Percentiles rank a stretch among this genome's conserved stretches.
Evolutionary conservation across 2,888 invertebrate genomes (phyloP).

Genomic region (Acronicta leporina): DNA sequence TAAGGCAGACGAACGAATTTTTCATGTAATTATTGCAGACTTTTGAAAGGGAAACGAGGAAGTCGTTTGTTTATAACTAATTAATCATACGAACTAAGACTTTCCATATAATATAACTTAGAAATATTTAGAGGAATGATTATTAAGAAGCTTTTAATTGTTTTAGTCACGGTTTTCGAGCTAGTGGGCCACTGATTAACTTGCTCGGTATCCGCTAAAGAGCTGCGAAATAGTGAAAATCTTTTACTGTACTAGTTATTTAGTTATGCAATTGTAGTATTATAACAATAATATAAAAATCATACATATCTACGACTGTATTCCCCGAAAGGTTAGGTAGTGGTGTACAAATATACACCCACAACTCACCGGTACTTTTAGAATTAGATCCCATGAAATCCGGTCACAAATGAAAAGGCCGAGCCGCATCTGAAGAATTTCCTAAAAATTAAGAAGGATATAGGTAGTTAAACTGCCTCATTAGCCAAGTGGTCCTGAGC

Average conservation of each 20-base stretch:
- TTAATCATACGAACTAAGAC: constrained; percentile 25
- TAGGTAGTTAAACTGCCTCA: too few species aligned
- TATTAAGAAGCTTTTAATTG: constrained; percentile 66
- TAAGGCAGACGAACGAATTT: too few species aligned
- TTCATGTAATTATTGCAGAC: too few species aligned
- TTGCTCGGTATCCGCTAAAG: constrained; percentile 61
- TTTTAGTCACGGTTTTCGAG: constrained; percentile 69
- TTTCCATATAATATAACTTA: constrained; percentile 30
- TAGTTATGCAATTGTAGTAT: constrained; percentile 64
- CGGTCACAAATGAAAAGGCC: too few species aligned
- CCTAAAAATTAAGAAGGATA: too few species aligned
- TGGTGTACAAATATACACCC: too few species aligned
- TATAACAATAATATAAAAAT: neutral
- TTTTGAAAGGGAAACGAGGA: neutral
- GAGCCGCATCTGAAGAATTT: too few species aligned
- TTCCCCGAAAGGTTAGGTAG: too few species aligned
- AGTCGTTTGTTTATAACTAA: constrained; percentile 10
- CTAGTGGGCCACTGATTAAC: constrained; percentile 74
- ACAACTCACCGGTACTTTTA: too few species aligned
- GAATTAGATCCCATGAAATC: too few species aligned
- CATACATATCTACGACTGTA: too few species aligned
- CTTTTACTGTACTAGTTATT: constrained; percentile 66
- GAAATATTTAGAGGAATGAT: constrained; percentile 37
- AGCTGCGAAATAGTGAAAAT: constrained; percentile 65
- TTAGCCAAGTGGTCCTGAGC: too few species aligned